phyloP scores from a whole-genome alignment of 2,888 invertebrate species.

The Drosophila neotestacea region DNA sequence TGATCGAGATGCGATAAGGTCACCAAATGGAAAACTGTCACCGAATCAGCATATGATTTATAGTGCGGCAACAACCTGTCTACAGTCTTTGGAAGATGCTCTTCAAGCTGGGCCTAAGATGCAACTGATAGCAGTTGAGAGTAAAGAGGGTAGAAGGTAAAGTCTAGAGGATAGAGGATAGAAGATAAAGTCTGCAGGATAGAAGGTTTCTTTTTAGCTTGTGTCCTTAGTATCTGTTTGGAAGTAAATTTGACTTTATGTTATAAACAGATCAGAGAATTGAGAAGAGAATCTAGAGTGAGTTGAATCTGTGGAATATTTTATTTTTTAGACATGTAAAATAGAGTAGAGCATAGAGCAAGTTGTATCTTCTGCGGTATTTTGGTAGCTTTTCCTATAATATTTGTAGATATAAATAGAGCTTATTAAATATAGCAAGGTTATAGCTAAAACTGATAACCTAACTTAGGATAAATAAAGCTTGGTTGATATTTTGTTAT shows the following conservation, averaged over 20 bases:
- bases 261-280: neutral
- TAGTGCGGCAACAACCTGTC: conserved; percentile 34
- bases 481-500: too few relatives aligned
- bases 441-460: too few relatives aligned
- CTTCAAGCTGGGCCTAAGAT: conserved; percentile 36
- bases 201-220: neutral
- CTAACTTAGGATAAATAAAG: too few relatives aligned
- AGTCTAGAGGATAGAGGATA: neutral
- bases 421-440: too few relatives aligned
- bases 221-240: neutral
- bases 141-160: neutral
- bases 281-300: neutral
- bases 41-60: conserved; percentile 58
- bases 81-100: conserved; percentile 1
- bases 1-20: conserved; percentile 50
- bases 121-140: conserved; percentile 22
- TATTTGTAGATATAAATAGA: too few relatives aligned
- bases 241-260: neutral
- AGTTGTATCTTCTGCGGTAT: too few relatives aligned
- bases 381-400: too few relatives aligned
- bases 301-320: too few relatives aligned
- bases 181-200: neutral
- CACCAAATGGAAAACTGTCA: conserved; percentile 54
- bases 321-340: too few relatives aligned
- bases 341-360: too few relatives aligned